A percentile compares a stretch with the other conserved stretches of the same genome.
phyloP scores from a whole-genome alignment of 1,140 invertebrate genomes.

The Trachymyrmex septentrionalis region DNA sequence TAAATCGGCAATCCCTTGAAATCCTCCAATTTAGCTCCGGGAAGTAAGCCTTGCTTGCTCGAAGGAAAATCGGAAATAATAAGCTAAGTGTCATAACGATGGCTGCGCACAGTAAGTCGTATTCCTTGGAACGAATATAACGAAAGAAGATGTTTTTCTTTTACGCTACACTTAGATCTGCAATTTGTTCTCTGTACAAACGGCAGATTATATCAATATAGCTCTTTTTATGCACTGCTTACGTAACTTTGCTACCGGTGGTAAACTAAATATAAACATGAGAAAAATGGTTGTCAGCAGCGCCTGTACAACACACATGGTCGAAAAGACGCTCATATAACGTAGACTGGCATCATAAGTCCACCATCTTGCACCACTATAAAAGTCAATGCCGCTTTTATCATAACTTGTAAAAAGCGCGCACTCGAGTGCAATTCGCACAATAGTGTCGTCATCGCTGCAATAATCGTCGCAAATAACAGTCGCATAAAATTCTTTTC shows the following conservation, averaged over 20 bases:
- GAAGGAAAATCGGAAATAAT: conserved; percentile 41
- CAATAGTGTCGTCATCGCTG: conserved; percentile 37
- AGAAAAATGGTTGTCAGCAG: conserved; percentile 34
- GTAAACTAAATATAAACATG: conserved; percentile 58
- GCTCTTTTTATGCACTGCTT: conserved; percentile 22
- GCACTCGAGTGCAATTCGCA: background rate
- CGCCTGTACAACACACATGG: conserved; percentile 7
- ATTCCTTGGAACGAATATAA: conserved; percentile 6
- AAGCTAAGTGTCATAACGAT: conserved; percentile 44
- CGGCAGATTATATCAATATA: conserved; percentile 50
- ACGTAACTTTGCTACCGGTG: conserved; percentile 2
- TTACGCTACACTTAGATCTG: background rate
- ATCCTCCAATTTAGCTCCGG: conserved; percentile 26
- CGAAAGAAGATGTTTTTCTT: background rate
- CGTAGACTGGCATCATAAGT: conserved; percentile 55
- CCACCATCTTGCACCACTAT: conserved; percentile 48
- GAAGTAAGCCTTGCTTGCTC: conserved; percentile 14
- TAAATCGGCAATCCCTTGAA: conserved; percentile 45
- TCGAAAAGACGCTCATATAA: conserved; percentile 60
- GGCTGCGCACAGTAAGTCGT: background rate
- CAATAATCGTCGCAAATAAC: conserved; percentile 38
- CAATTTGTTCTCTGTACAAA: conserved; percentile 6
- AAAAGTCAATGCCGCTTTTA: conserved; percentile 54
- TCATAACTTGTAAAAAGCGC: conserved; percentile 59
- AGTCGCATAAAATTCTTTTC: conserved; percentile 26